A percentile compares a stretch with the other conserved stretches of the same genome.
Conservation (phyloP, 2,113 vertebrate species). For the rat (Rattus norvegicus) region GRCr8 NC_086035.1:12149001-12149500, state of each 20-base stretch:
- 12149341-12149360: not conserved
- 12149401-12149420: not conserved
- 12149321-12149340: not conserved
- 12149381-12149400: not conserved
- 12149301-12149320: not conserved
- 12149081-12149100: not conserved
- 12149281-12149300: not conserved
- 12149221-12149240: not conserved
- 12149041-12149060: not conserved
- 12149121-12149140: not conserved
- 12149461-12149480: not conserved
- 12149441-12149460: not conserved
- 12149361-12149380: not conserved
- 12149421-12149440: not conserved
- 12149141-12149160: not conserved
- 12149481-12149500: not conserved
- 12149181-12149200: slow-evolving; percentile 9
- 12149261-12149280: not conserved
- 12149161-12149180: not conserved
- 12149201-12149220: not conserved
- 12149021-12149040: not conserved
- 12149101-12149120: not conserved
- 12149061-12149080: not conserved
- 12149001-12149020: not conserved
- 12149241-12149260: not conserved